A percentile compares a stretch with the other conserved stretches of the same genome.
phyloP scores from a whole-genome alignment of 2,113 vertebrate genomes.

The Forbesichthys agassizii region DNA sequence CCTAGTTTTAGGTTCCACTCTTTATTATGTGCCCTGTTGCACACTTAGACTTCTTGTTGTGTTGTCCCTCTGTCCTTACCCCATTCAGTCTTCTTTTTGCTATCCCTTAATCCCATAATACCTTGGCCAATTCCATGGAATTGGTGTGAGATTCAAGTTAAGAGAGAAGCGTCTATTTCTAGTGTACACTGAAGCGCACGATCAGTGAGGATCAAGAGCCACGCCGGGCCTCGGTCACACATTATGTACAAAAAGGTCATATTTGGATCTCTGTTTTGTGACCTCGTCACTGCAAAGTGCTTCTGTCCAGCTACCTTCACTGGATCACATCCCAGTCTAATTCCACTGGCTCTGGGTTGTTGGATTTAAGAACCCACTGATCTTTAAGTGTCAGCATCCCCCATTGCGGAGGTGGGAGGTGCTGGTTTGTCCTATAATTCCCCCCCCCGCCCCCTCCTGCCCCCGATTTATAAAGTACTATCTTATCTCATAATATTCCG shows the following conservation, averaged over 20 bases:
- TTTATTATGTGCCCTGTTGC: not conserved
- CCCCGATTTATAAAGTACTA: not conserved
- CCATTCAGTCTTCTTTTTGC: conserved; percentile 2
- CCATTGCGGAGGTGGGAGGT: no score
- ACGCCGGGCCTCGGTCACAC: not conserved
- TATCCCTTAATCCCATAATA: conserved; percentile 22
- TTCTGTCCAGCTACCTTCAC: conserved; percentile 2
- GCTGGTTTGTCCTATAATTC: no score
- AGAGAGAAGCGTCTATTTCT: not conserved
- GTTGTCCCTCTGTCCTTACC: conserved; percentile 1
- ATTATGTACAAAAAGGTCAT: conserved; percentile 30
- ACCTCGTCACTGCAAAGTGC: conserved; percentile 26
- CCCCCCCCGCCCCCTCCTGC: no score
- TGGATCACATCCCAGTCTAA: conserved; percentile 2
- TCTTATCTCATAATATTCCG: conserved; percentile 25
- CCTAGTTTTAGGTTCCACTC: not conserved
- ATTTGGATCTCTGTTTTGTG: conserved; percentile 20
- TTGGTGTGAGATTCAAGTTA: no score
- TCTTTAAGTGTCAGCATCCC: not conserved
- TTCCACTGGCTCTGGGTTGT: conserved; percentile 14
- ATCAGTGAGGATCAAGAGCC: conserved; percentile 15
- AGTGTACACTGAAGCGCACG: not conserved
- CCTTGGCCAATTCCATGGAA: not conserved
- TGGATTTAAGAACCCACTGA: not conserved
- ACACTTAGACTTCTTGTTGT: no score